Base-by-base conservation (phyloP, 2,797 vertebrate species). In the Neoniphon sammara region DNA sequence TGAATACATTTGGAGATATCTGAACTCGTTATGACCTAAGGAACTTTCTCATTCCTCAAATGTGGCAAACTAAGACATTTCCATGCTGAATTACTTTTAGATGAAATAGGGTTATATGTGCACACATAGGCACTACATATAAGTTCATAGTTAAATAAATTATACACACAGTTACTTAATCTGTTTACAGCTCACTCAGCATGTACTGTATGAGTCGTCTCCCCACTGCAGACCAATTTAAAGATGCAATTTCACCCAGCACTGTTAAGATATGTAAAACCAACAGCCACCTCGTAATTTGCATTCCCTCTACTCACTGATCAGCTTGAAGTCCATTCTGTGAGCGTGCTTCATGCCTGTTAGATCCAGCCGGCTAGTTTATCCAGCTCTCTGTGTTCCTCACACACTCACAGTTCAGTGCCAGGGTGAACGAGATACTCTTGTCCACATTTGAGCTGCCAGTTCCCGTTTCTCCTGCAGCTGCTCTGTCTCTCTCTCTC, bases 371-470 rank as follows among this genome's bases (percentile, higher is more conserved):
- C 68, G 80, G 76, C 53, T 60, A 9, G 81, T 82, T 85, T 71
- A 21, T 36, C 39, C 21, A 20, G 20, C 58, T 15, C 5, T 44
- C n/a, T 6, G 34, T 11, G 8, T 15, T 80, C 81, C 70, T 84
- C 85, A 81, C 81, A 77, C 84, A 76, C 82, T 74, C 84, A 87
- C 89, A 85, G 87, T 27, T 85, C 82, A 86, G 89, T 70, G 78
- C 75, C 67, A 78, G 78, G 85, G 70, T 76, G 83, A 78, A 84
- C 53, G 63, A 74, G n/a, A 83, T 90, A 86, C 92, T 92, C 94
- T 94, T 89, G 93, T 93, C 93, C 88, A 90, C 94, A 93, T 92
- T 87, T 93, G 91, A 94, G 91, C 91, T 77, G 75, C 87, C 89
- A 85, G 90, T 84, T n/a, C 88, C 89, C 0, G 21, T 70, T 66